These are phyloP conservation scores for Umimayanthus chanpuru DNA, from an alignment of 92 coral and sea anemone genomes.

Conservation along the genomic window DNA sequence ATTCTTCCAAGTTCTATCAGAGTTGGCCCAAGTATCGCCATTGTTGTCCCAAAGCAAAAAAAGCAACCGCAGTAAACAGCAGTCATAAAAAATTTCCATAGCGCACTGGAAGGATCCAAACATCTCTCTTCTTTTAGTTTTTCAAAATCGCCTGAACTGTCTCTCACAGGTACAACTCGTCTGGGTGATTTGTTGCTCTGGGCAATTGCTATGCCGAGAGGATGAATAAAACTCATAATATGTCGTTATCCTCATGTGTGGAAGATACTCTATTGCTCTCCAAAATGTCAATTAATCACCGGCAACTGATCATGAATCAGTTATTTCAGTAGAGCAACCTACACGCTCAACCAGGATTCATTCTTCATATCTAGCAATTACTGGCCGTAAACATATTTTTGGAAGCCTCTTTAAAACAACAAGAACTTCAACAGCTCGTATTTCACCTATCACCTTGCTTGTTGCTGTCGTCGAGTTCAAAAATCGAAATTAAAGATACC, in stretches of 20 bases:
- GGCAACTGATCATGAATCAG: neutral
- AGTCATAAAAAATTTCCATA: constrained; percentile 62
- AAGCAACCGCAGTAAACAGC: constrained; percentile 86
- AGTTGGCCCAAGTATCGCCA: constrained; percentile 91
- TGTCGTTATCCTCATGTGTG: constrained; percentile 58
- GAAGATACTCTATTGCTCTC: neutral
- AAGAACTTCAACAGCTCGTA: neutral
- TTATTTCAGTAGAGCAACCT: neutral
- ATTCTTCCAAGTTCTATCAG: constrained; percentile 78
- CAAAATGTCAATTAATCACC: neutral
- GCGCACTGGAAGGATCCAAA: constrained; percentile 30
- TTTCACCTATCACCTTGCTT: neutral
- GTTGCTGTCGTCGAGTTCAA: neutral
- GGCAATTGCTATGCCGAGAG: constrained; percentile 75
- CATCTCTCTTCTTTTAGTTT: constrained; percentile 19
- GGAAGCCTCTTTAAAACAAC: no score
- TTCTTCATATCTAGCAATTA: no score
- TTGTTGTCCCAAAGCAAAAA: constrained; percentile 91
- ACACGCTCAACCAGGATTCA: neutral
- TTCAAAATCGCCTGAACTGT: constrained; percentile 26
- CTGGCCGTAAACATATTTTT: neutral
- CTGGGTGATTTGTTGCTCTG: constrained; percentile 61
- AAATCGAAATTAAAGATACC: neutral
- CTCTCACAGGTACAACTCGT: neutral
- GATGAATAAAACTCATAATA: constrained; percentile 81